phyloP scores from a whole-genome alignment of 1,140 invertebrate genomes.

The Lucilia sericata region DNA sequence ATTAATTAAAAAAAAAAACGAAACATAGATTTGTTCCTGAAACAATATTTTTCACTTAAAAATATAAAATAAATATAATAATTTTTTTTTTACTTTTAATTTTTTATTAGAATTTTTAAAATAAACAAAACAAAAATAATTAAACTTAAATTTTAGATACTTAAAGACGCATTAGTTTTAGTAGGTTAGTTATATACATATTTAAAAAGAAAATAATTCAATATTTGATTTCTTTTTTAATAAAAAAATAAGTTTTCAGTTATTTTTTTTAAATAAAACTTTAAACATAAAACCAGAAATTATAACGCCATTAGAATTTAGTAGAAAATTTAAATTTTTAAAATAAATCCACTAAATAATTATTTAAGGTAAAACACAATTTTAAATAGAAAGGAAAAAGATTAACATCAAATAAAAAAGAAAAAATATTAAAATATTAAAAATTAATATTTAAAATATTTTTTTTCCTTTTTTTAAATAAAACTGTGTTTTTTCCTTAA shows the following conservation, averaged over 20 bases:
- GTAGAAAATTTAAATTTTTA: constrained; percentile 8
- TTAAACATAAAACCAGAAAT: constrained; percentile 17
- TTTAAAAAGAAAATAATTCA: not conserved
- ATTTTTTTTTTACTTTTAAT: constrained; percentile 36
- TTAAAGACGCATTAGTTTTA: constrained; percentile 45
- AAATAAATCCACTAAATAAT: not conserved
- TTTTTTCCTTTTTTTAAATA: too few relatives aligned
- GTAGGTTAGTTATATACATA: constrained; percentile 27
- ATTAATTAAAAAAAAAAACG: constrained; percentile 29
- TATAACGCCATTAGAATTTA: constrained; percentile 38
- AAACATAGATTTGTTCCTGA: constrained; percentile 42
- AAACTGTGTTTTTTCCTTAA: too few relatives aligned
- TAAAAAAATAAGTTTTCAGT: not conserved
- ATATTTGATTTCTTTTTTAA: not conserved
- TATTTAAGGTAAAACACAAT: too few relatives aligned
- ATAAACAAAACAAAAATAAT: constrained; percentile 20
- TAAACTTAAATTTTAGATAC: constrained; percentile 44
- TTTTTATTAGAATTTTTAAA: constrained; percentile 42
- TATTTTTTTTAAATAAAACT: constrained; percentile 10
- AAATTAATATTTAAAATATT: too few relatives aligned
- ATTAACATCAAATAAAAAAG: too few relatives aligned
- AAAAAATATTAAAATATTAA: too few relatives aligned
- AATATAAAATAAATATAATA: constrained; percentile 16
- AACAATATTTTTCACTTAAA: constrained; percentile 41
- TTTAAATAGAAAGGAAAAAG: too few relatives aligned